Evolutionary conservation across 2,797 vertebrate species (phyloP).

Genomic region (Eulemur rubriventer): DNA sequence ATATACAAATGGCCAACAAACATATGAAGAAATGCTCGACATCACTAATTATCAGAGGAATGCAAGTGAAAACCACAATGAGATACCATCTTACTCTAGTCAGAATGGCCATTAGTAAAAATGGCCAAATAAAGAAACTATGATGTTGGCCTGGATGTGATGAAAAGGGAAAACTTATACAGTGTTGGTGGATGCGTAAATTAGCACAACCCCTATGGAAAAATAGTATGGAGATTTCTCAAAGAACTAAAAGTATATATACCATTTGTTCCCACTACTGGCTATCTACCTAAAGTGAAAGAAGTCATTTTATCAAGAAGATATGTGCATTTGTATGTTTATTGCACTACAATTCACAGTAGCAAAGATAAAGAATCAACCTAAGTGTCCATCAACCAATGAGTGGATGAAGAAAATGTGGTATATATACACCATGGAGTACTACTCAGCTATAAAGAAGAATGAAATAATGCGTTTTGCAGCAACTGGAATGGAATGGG

Average conservation of each 20-base stretch:
- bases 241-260: neutral
- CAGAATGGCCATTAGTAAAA: neutral
- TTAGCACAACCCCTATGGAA: neutral
- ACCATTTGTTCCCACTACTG: neutral
- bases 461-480: neutral
- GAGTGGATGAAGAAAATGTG: neutral
- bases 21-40: neutral
- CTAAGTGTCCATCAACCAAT: neutral
- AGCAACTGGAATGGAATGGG: neutral
- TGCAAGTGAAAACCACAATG: neutral
- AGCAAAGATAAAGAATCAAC: neutral
- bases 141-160: neutral
- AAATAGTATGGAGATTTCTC: neutral
- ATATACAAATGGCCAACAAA: neutral
- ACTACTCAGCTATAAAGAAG: neutral
- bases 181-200: neutral
- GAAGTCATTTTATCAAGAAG: neutral
- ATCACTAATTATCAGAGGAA: neutral
- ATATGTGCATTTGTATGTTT: neutral
- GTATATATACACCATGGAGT: neutral
- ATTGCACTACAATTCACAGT: neutral
- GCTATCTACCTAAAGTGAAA: neutral
- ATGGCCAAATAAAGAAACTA: neutral
- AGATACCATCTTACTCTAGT: neutral
- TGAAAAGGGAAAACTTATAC: neutral